Conservation (phyloP, 1,140 invertebrate species). For the Hycleus phaleratus region DNA sequence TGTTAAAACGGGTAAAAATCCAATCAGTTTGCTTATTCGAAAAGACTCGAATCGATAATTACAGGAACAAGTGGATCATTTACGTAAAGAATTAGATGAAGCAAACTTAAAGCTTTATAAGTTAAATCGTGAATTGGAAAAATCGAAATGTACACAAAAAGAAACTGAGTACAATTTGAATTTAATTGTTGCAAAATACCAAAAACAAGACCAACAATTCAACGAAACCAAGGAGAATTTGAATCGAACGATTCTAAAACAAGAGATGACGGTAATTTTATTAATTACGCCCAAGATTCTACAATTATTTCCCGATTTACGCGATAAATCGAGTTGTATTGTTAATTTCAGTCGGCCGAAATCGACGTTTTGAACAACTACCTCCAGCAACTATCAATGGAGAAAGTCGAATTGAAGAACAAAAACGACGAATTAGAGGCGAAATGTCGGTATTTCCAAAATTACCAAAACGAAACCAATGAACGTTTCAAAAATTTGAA, state of each 20-base stretch:
- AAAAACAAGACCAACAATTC: constrained; percentile 14
- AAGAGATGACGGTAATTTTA: constrained; percentile 15
- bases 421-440: constrained; percentile 3
- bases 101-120: constrained; percentile 15
- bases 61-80: constrained; percentile 16
- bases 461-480: constrained; percentile 4
- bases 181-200: constrained; percentile 8
- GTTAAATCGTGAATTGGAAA: constrained; percentile 13
- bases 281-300: not conserved
- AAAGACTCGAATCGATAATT: not conserved
- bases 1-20: constrained; percentile 10
- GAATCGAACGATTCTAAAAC: constrained; percentile 11
- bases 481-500: constrained; percentile 1
- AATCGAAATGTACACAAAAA: constrained; percentile 4
- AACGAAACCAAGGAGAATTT: constrained; percentile 13
- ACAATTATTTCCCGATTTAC: not conserved
- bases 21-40: not conserved
- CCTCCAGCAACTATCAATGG: constrained; percentile 4
- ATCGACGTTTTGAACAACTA: constrained; percentile 8
- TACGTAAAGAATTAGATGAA: constrained; percentile 15
- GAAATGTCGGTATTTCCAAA: not conserved
- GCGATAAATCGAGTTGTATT: too few species aligned
- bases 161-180: constrained; percentile 20
- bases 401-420: constrained; percentile 10
- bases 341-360: constrained; percentile 4